Base-by-base conservation (phyloP, 2,888 invertebrate genomes). In the Petrolisthes manimaculis region DNA sequence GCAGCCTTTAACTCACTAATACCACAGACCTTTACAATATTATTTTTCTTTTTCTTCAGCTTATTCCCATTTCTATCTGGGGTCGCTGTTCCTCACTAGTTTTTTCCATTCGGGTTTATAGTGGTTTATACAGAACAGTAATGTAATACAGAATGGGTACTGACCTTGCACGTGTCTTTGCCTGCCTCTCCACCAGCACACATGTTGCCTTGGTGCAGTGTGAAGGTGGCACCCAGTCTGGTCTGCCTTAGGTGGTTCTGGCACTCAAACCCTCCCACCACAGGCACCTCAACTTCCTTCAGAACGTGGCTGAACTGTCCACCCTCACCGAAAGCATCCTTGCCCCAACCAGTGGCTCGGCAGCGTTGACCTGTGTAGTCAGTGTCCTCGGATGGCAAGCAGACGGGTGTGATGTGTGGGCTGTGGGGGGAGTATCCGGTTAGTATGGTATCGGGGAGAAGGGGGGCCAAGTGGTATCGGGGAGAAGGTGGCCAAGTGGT, bases 341-440 rank as follows among this genome's bases (percentile, higher is more conserved):
- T 98, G 89, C 98, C 98, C 98, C 98, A 98, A n/a, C 98, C 98
- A n/a, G 98, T 97, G 3, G 98, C 98, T 96, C 97, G 97, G 93
- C 98, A 99, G 90, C 97, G 95, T 81, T 95, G 95, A 74, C 94
- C 96, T 24, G 95, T 94, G 92, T 96, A 97, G 92, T 97, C 96
- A 14, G 96, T 96, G 92, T 95, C 95, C 92, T 95, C 95, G 91
- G 96, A 96, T 0, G 98, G 98, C 90, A 98, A 93, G 93, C 98
- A 98, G 86, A 97, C 98, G 12, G 97, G 97, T 89, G 96, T 96
- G 91, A 98, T 97, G 93, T 97, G 97, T 0, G 97, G 97, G 91
- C 96, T 96, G 92, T 79, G 95, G 51, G 54, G 75, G 56, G 75
- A 37, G 37, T 37, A 37, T 2, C 37, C 0, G 2, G 37, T 37